Conservation (phyloP, 2,888 invertebrate genomes). For the Platynereis dumerilii region DNA sequence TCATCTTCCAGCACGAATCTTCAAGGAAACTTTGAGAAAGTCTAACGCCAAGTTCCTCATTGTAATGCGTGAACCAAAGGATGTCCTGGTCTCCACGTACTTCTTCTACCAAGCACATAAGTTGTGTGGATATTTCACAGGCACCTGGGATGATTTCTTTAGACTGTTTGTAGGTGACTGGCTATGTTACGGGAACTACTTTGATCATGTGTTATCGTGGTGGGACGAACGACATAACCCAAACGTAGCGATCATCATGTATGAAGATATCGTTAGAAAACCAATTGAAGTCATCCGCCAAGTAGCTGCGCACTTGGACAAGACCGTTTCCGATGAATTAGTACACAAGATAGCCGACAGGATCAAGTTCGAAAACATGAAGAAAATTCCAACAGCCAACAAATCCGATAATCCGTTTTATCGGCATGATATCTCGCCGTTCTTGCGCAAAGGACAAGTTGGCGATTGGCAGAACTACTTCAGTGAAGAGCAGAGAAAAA, state of each 20-base stretch:
- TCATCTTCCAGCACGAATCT: neutral
- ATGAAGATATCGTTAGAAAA: neutral
- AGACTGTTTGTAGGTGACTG: neutral
- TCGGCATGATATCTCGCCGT: neutral
- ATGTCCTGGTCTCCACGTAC: neutral
- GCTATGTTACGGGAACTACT: neutral
- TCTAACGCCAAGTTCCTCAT: neutral
- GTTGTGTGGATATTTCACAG: neutral
- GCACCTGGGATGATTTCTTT: neutral
- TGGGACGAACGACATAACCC: neutral
- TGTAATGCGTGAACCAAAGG: neutral
- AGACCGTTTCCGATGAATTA: too few species aligned
- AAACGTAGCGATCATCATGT: neutral
- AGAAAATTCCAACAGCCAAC: neutral
- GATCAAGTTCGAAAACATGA: too few species aligned
- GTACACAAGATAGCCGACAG: too few species aligned
- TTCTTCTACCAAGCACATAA: neutral
- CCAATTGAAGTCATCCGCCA: neutral
- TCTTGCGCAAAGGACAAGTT: slow-evolving; percentile 1
- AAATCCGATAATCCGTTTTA: neutral
- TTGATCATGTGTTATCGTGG: neutral
- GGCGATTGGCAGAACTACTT: too few species aligned
- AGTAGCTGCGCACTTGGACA: neutral
- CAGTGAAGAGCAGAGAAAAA: too few species aligned
- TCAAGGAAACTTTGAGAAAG: too few species aligned